Evolutionary conservation across 2,797 vertebrate species (phyloP).

Genomic region (Microchirus variegatus): DNA sequence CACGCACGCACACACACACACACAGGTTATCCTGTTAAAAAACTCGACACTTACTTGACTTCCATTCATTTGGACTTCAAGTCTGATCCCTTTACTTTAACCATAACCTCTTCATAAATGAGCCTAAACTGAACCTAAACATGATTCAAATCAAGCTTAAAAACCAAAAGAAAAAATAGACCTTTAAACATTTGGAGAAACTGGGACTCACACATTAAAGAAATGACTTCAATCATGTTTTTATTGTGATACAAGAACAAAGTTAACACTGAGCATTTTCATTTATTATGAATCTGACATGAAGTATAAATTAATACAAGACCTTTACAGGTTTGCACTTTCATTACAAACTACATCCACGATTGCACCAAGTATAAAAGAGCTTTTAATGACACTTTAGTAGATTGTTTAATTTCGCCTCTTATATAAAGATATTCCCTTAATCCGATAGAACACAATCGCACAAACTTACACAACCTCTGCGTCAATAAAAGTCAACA

Average conservation of each 20-base stretch:
- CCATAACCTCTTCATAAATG: no score
- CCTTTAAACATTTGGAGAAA: no score
- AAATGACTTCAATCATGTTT: neutral
- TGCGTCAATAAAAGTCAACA: conserved; percentile 11
- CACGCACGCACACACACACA: conserved; percentile 6
- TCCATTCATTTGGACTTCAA: no score
- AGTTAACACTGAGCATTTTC: no score
- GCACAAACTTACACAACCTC: neutral
- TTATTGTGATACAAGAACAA: neutral
- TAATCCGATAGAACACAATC: conserved; percentile 1
- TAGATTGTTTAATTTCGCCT: no score
- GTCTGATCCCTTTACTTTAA: no score
- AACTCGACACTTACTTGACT: no score
- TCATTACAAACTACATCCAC: conserved; percentile 15
- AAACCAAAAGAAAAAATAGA: no score
- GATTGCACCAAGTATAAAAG: neutral
- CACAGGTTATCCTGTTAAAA: neutral
- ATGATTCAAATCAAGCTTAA: no score
- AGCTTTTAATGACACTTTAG: no score
- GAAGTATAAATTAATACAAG: neutral
- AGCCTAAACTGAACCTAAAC: no score
- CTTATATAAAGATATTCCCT: neutral
- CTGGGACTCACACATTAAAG: no score
- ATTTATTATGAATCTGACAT: neutral
- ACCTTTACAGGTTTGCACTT: neutral